Base-by-base conservation (phyloP, 2,113 vertebrate genomes). In the Eublepharis macularius region DNA sequence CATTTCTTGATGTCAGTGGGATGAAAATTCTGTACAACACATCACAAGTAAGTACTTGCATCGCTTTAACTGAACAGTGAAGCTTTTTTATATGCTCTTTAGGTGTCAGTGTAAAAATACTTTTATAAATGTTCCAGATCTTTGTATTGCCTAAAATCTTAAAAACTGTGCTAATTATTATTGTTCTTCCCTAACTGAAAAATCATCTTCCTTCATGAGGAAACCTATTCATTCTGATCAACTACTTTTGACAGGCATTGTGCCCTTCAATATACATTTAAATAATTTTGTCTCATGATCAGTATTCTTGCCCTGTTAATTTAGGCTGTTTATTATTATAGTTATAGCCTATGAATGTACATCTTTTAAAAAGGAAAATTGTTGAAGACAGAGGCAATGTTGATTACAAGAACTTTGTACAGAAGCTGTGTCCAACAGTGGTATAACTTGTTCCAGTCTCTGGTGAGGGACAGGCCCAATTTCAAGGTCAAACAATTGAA, bases 21-120 rank as follows among this genome's bases (percentile, higher is more conserved):
- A 99, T 99, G 97, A 98, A 97, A 93, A 96, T 98, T 90, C 96
- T 99, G 39, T 99, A 99, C 92, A 98, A 97, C 89, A 97, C 97
- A 16, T 99, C 98, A 54, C 98, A 98, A 83, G 99, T 99, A 94
- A 95, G 94, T 93, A 0, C 1, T 84, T 87, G 81, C 49, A 2
- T 81, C 91, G 10, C 10, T 86, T 24, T 2, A 43, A 78, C 87
- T 88, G 43, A 10, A 10, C 73, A n/a, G 29, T 91, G 84, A 83
- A 57, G 5, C 0, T 4, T 86, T 77, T 91, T 80, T 63, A 76
- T 82, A 47, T 65, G 36, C 26, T 14, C 54, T 51, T 65, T 8
- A 51, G 4, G 36, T 82, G 32, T n/a, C n/a, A 45, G 11, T 80
- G 12, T 29, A 72, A 72, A 36, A 1, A 49, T 75, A 2, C 14